A percentile compares a stretch with the other conserved stretches of the same genome.
phyloP scores from a whole-genome alignment of 2,113 vertebrate genomes.

The Sclerurus mexicanus region DNA sequence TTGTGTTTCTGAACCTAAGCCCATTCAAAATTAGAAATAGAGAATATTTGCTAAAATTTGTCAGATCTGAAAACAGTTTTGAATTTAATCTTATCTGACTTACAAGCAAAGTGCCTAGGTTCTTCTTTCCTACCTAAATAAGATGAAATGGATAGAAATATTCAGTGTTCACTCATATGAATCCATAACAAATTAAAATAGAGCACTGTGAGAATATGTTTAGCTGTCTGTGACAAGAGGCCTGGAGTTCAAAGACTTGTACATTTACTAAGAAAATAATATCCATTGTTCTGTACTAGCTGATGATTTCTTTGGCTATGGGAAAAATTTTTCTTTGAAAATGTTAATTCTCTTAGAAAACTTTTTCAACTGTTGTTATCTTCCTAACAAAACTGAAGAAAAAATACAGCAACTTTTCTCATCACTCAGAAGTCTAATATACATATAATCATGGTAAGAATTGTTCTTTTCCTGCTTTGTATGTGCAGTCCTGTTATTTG shows the following conservation, averaged over 20 bases:
- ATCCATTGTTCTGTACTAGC: background rate
- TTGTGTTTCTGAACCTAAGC: background rate
- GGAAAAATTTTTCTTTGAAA: background rate
- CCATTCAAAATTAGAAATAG: background rate
- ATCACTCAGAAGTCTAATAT: background rate
- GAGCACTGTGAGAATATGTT: background rate
- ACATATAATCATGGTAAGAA: background rate
- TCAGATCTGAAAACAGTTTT: background rate
- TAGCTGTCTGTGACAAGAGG: background rate
- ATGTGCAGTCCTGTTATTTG: background rate
- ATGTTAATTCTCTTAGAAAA: background rate
- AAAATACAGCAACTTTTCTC: background rate
- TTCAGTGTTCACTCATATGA: background rate
- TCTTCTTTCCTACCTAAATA: background rate
- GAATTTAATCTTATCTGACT: background rate
- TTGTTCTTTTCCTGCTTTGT: background rate
- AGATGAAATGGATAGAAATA: background rate
- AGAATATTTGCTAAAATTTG: background rate
- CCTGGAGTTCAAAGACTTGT: background rate
- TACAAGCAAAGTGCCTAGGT: background rate
- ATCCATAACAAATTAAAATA: background rate
- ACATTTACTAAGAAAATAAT: background rate
- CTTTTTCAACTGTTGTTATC: background rate
- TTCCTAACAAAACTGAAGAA: background rate
- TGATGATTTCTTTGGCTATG: background rate